Evolutionary conservation across 2,888 invertebrate genomes (phyloP), one percentile per base, ranked within the genome.

Genomic region (Erpobdella octoculata): DNA sequence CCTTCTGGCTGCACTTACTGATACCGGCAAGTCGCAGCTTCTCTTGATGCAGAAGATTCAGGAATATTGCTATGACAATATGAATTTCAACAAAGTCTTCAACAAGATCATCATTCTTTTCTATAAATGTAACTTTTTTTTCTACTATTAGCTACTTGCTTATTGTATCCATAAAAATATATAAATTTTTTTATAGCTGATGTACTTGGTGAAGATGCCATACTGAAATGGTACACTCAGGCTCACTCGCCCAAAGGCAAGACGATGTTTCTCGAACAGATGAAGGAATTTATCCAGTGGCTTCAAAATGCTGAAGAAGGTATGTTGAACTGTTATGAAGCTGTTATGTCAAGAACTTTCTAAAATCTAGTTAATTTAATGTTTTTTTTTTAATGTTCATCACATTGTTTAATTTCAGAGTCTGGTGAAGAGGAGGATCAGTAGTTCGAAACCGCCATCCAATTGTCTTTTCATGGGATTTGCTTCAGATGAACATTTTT

Each of bases 31-130:
- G 80, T 90, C 93, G 64, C 93, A 96, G 85, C 87, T 93, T 79
- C 89, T 90, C 73, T 88, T 96, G 77, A 88, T 96, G 33, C 70
- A 61, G 41, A 73, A 93, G 85, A 91, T 95, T 79, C 96, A 96
- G 85, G 95, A 96, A 83, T 96, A 91, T 85, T 96, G 95, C 86
- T 96, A 96, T 84, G 94, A 94, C 83, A 95, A 96, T 87, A 95
- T 95, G 94, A 92, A 91, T 84, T 96, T 96, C 85, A 93, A 96
- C 92, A 92, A 93, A 83, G 92, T 92, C 84, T 96, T 96, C 89
- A 92, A 92, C 84, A 95, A 95, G 86, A 93, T 96, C 80, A 90
- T 96, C 80, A 88, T 95, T 85, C 89, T 95, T 82, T 90, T 95
- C 86, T 96, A 96, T 87, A 94, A 93, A 88, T 91, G 91, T 89